phyloP scores from a whole-genome alignment of 2,113 vertebrate species.

The Suncus etruscus region DNA sequence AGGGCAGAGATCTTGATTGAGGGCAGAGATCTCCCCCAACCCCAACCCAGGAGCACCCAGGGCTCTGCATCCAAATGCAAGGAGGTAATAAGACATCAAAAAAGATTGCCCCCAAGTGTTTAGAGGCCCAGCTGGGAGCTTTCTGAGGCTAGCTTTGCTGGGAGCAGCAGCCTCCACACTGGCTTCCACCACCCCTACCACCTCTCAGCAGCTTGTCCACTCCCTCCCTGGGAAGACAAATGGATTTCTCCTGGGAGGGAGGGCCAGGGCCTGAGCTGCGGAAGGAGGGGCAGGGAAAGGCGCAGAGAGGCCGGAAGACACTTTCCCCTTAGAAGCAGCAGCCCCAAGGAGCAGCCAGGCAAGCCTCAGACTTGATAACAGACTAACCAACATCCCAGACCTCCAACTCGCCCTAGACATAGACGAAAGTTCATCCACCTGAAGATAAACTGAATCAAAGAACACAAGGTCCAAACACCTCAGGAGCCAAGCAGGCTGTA shows the following conservation, averaged over 20 bases:
- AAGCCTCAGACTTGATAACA: conserved; percentile 57
- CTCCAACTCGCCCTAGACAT: conserved; percentile 45
- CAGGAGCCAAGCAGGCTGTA: background rate
- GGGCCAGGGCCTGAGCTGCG: conserved; percentile 62
- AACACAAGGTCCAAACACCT: conserved; percentile 47
- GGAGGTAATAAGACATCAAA: conserved; percentile 38
- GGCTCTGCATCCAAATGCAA: background rate
- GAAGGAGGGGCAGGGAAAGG: conserved; percentile 70
- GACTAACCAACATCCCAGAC: conserved; percentile 39
- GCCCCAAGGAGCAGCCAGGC: conserved; percentile 39
- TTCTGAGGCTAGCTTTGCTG: conserved; percentile 38
- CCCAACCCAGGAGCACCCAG: conserved; percentile 37
- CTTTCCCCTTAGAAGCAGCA: conserved; percentile 43
- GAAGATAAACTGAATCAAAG: conserved; percentile 54
- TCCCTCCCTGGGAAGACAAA: conserved; percentile 77
- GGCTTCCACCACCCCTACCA: conserved; percentile 68
- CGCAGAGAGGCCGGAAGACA: conserved; percentile 45
- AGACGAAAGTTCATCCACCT: conserved; percentile 46
- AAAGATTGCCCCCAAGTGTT: conserved; percentile 28
- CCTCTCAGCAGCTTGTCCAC: conserved; percentile 72
- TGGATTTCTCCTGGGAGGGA: conserved; percentile 79
- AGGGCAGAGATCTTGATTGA: background rate
- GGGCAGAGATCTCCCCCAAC: background rate
- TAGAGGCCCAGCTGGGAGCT: background rate
- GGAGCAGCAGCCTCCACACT: conserved; percentile 31